Evolutionary conservation across 2,113 vertebrate genomes (phyloP), one percentile per base, ranked within the genome.

Genomic region (Calidris pugnax): DNA sequence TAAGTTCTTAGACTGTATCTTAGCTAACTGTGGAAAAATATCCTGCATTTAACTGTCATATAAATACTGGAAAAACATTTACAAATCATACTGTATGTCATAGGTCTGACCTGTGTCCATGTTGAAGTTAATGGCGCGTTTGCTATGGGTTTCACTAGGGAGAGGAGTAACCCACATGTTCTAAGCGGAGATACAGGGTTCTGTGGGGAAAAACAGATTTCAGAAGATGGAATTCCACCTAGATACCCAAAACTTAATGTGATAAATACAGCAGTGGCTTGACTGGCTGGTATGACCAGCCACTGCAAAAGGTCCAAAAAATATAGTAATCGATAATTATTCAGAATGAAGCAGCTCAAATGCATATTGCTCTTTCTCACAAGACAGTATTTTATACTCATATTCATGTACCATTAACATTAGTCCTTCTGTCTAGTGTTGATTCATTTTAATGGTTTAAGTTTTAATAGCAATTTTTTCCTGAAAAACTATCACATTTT

Each of bases 51-150:
- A 84, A 89, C 21, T 66, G 73, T 76, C 33, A 72, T 88, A 30
- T 74, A 84, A 92, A 41, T 91, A 95, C 91, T 95, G 94, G 86
- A 85, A 95, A 94, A 69, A 82, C 77, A 95, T 89, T 95, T 92
- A 89, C 83, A 93, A 78, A 62, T 50, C 53, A 69, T 48, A n/a
- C 64, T 7, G 20, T 24, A 66, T 12, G 11, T 41, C 35, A 67
- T 0, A 8, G 41, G 33, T 56, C 56, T 57, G 56, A 78, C 28
- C 57, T 56, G 9, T 41, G 37, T 45, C 63, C n/a, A 19, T 8
- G 18, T 23, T 55, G n/a, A 73, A 69, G 32, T 9, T 53, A 67
- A 73, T 4, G 12, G 32, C 48, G 67, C 30, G 33, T 80, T 85
- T 87, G 56, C 68, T 32, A 18, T 2, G 5, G 20, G 30, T 20